Conservation (phyloP, 2,113 vertebrate genomes). For the Colossoma macropomum region DNA sequence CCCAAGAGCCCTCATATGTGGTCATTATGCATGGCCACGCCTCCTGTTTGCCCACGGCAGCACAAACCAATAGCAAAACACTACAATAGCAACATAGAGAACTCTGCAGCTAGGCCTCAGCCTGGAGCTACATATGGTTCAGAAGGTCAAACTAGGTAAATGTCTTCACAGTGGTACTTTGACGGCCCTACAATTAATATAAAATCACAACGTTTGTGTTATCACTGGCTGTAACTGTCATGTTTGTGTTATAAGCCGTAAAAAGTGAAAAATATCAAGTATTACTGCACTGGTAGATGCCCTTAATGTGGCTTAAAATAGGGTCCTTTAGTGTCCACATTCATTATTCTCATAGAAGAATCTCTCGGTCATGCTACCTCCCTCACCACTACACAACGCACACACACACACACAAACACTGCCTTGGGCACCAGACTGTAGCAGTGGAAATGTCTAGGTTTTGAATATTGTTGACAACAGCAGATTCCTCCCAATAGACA, state of each 20-base stretch:
- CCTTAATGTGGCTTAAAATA: background rate
- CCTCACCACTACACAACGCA: background rate
- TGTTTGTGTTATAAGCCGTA: background rate
- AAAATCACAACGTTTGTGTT: background rate
- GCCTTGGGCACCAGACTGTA: constrained; percentile 8
- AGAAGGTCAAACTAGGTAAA: no score
- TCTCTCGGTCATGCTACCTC: background rate
- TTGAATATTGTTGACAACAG: constrained; percentile 60
- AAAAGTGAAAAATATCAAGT: background rate
- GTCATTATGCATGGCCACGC: no score
- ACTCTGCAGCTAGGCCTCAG: no score
- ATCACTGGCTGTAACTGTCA: background rate
- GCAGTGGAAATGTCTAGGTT: background rate
- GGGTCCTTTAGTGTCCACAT: constrained; percentile 10
- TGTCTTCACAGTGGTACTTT: no score
- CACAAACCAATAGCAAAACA: no score
- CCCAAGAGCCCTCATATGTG: no score
- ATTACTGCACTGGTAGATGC: background rate
- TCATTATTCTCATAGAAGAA: constrained; percentile 7
- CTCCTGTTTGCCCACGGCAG: no score
- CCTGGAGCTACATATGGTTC: no score
- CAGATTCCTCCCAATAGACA: constrained; percentile 59
- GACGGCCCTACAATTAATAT: no score
- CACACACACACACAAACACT: constrained; percentile 28
- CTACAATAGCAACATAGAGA: no score